phyloP scores from a whole-genome alignment of 53 echinoderm and acorn worm species.

The Stichopus horrens region DNA sequence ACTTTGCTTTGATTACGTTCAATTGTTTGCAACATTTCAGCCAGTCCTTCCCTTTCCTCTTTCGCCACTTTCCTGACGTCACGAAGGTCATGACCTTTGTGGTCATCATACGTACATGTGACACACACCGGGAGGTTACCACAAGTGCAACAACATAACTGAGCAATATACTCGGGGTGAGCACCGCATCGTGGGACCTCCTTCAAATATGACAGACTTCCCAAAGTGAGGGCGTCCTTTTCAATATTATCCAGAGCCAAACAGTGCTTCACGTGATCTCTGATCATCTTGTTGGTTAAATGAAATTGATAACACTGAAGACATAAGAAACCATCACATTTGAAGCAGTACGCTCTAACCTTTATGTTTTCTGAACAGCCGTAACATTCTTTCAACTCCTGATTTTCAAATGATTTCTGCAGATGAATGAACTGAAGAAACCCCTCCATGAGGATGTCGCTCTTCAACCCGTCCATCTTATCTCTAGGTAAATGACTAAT shows the following conservation, averaged over 20 bases:
- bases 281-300: constrained; percentile 3
- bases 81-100: constrained; percentile 19
- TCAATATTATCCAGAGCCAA: constrained; percentile 8
- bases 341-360: constrained; percentile 10
- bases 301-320: constrained; percentile 15
- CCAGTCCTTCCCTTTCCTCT: not conserved
- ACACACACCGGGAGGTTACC: not conserved
- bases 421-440: not conserved
- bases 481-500: too few species aligned
- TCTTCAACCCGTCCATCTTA: constrained; percentile 4
- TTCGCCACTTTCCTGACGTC: not conserved
- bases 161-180: constrained; percentile 6
- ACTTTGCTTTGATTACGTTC: not conserved
- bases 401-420: not conserved
- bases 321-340: constrained; percentile 7
- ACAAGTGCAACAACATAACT: constrained; percentile 9
- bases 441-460: not conserved
- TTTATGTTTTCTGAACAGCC: constrained; percentile 7
- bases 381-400: not conserved
- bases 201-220: not conserved
- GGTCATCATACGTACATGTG: not conserved
- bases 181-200: not conserved
- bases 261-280: not conserved
- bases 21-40: not conserved
- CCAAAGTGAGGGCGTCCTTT: not conserved